Evolutionary conservation across 2,797 vertebrate species (phyloP), one percentile per base, ranked within the genome.

Genomic region (Acanthornis magna): DNA sequence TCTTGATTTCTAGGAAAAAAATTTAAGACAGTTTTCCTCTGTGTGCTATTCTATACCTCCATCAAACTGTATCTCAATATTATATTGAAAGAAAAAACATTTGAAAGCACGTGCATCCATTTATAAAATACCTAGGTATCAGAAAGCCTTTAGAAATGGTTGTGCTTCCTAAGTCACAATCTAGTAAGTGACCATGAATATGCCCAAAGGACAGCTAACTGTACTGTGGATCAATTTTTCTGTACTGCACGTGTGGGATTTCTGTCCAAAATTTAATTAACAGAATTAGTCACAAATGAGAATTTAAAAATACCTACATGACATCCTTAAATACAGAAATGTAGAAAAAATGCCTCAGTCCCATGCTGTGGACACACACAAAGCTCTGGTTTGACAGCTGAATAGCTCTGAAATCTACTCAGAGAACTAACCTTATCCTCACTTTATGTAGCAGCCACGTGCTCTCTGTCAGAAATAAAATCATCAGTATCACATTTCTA

Each of bases 401-500:
- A 93, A 70, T 48, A 73, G 45, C 88, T 16, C 22, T 66, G 80
- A 93, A 95, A 81, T 94, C 75, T 88, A 65, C 72, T 93, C 55
- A 91, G 80, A 71, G 42, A 86, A 83, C 92, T 84, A 96, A 84
- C 78, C 60, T 93, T 65, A 90, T 68, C 29, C 62, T 86, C 63
- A 38, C 72, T 93, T 93, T 77, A 75, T 70, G 20, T 68, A 84
- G 81, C 48, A 85, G 68, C 74, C 72, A 81, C 27, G 14, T 93
- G 77, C 22, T 93, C 6, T 74, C 51, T 74, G 29, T 96, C 75
- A 85, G 67, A 88, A 94, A 48, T 63, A 65, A 93, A 75, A 89
- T 83, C 58, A 10, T 48, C 85, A n/a, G 17, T 85, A 53, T 62
- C 48, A 87, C 22, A 54, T 45, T 75, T 78, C 79, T 91, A 71